Evolutionary conservation across 2,113 vertebrate genomes (phyloP).

Genomic region (Myanophis thanlyinensis): DNA sequence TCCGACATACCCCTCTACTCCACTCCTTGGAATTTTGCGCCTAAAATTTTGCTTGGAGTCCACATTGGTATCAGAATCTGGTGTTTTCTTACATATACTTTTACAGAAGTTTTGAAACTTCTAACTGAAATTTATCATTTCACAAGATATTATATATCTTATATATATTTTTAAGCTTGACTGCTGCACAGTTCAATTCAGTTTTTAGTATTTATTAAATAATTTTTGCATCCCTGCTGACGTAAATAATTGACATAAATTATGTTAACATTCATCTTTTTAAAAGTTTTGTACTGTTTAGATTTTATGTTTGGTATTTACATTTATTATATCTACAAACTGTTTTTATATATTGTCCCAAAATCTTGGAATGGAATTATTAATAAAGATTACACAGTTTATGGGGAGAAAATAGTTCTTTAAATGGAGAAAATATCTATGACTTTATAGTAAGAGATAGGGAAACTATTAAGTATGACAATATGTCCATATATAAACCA

Average conservation of each 20-base stretch:
- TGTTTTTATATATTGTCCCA: neutral
- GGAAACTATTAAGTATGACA: conserved; percentile 10
- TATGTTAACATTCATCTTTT: neutral
- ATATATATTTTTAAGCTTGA: neutral
- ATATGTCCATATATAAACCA: neutral
- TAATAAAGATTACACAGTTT: neutral
- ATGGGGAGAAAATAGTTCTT: neutral
- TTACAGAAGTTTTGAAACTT: neutral
- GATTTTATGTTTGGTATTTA: neutral
- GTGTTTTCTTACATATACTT: neutral
- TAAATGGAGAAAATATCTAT: neutral
- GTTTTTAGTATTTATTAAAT: neutral
- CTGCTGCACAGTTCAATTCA: neutral
- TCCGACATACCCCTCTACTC: neutral
- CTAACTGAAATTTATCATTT: neutral
- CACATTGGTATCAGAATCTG: too few relatives aligned
- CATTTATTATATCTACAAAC: neutral
- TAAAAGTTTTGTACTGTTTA: neutral
- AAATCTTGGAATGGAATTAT: neutral
- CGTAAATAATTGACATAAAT: neutral
- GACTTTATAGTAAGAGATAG: neutral
- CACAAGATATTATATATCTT: neutral
- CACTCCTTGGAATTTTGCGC: neutral
- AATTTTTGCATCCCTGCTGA: neutral
- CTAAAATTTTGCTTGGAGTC: too few relatives aligned